Evolutionary conservation across 92 coral and sea anemone species (phyloP).

Genomic region (Epizoanthus stellaris): DNA sequence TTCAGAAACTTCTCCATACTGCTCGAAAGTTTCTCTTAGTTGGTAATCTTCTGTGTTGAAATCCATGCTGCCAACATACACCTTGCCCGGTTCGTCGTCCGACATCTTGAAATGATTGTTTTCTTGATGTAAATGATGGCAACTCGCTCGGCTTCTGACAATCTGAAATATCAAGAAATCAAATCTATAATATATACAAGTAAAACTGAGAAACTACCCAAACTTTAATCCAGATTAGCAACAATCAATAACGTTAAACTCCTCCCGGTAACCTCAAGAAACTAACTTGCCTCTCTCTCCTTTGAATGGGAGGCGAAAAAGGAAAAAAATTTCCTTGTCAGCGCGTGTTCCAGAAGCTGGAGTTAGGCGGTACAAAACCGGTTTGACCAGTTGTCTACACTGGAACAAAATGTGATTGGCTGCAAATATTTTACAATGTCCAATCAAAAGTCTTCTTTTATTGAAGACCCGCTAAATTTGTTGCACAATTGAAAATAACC

Average conservation of each 20-base stretch:
- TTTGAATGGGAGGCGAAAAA: background rate
- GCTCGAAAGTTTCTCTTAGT: conserved; percentile 6
- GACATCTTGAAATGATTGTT: background rate
- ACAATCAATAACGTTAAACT: background rate
- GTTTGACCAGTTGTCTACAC: conserved; percentile 1
- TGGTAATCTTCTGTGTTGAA: background rate
- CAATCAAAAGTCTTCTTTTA: conserved; percentile 1
- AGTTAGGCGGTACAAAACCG: conserved; percentile 7
- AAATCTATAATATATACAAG: background rate
- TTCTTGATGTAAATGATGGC: no score
- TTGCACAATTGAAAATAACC: background rate
- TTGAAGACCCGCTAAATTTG: background rate
- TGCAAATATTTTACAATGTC: background rate
- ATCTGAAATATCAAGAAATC: conserved; percentile 9
- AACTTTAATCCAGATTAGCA: background rate
- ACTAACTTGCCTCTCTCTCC: background rate
- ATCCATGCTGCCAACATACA: conserved; percentile 23
- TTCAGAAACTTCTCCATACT: conserved; percentile 1
- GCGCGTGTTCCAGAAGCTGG: background rate
- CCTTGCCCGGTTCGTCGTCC: conserved; percentile 24
- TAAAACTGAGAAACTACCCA: background rate
- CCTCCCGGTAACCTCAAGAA: no score
- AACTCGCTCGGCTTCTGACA: background rate
- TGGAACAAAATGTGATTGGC: conserved; percentile 13
- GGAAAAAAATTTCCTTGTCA: background rate